A percentile compares a stretch with the other conserved stretches of the same genome.
These are phyloP conservation scores for Tyrannus savana DNA, from an alignment of 2,113 vertebrate species.

Conservation along the genomic window DNA sequence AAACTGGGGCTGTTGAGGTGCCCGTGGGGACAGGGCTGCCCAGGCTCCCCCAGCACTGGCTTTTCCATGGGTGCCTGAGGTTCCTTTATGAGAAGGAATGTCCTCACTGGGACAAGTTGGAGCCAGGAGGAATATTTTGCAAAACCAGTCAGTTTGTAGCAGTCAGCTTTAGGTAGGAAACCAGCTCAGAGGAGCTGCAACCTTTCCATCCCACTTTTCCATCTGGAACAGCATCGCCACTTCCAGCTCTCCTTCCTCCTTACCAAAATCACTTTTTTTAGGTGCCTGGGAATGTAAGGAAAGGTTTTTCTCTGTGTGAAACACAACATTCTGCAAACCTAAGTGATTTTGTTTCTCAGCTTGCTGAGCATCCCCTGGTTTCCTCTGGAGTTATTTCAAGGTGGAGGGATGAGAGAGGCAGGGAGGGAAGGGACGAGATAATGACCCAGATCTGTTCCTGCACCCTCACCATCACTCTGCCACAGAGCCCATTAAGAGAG, in stretches of 20 bases:
- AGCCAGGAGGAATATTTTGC: background rate
- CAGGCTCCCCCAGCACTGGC: accelerated
- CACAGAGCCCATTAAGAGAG: background rate
- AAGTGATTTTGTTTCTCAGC: accelerated
- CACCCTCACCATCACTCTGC: background rate
- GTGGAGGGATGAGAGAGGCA: background rate
- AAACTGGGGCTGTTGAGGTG: background rate
- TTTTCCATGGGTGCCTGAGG: background rate
- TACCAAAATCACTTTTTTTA: background rate
- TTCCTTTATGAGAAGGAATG: background rate
- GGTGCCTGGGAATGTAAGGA: background rate
- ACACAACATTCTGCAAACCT: background rate
- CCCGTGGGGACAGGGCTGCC: background rate
- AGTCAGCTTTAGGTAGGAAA: background rate
- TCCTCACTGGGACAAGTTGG: background rate
- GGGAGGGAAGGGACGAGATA: background rate
- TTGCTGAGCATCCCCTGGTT: accelerated
- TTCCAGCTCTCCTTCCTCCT: background rate
- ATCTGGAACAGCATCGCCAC: background rate
- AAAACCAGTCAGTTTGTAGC: background rate
- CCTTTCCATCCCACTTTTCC: background rate
- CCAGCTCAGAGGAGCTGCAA: background rate
- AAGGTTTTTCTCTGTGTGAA: background rate
- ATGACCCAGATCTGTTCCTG: background rate
- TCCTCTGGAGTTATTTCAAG: background rate